Base-by-base conservation (phyloP, 2,113 vertebrate species). In the Pituophis catenifer region DNA sequence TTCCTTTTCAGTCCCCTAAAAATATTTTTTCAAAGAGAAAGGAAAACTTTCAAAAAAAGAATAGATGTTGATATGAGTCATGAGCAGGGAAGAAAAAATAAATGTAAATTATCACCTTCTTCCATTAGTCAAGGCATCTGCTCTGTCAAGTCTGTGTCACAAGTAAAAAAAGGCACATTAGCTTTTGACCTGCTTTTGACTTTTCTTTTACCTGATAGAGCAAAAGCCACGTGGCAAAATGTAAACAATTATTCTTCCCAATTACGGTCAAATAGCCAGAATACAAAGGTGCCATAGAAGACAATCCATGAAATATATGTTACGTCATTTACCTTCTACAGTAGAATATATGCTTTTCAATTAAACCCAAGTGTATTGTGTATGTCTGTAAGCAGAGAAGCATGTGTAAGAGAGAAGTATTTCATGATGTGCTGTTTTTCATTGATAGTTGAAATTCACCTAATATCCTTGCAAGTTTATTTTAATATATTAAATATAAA, bases 191-290 rank as follows among this genome's bases (percentile, higher is more conserved):
- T 33, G 58, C 12, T 7, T 29, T 29, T 92, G 3, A 12, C 17
- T 21, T 88, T 57, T 70, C 38, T 17, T 81, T 13, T 48, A 48
- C 12, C 26, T 13, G 23, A 24, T 10, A 92, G 13, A 50, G 12
- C 52, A 75, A 93, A 93, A 93, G 9, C 1, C 89, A 96, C 92
- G 91, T 81, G 87, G 55, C n/a, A 92, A 54, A 96, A 90, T 93
- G 75, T 81, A 94, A 92, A 91, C 91, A 88, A 33, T 94, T 94
- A 88, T 95, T 75, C 93, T 95, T 95, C 89, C 44, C 89, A 86
- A 89, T 92, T 95, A 91, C 8, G 23, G 19, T 26, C 17, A 53
- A n/a, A 38, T 62, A 81, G 53, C 6, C 54, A 24, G 26, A 81
- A 21, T 50, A 89, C 10, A 11, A 19, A 81, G 33, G 11, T 24